Percentiles rank a stretch among this genome's conserved stretches.
These are phyloP conservation scores for Xiphophorus hellerii DNA, from an alignment of 2,113 vertebrate genomes.

Conservation along the genomic window DNA sequence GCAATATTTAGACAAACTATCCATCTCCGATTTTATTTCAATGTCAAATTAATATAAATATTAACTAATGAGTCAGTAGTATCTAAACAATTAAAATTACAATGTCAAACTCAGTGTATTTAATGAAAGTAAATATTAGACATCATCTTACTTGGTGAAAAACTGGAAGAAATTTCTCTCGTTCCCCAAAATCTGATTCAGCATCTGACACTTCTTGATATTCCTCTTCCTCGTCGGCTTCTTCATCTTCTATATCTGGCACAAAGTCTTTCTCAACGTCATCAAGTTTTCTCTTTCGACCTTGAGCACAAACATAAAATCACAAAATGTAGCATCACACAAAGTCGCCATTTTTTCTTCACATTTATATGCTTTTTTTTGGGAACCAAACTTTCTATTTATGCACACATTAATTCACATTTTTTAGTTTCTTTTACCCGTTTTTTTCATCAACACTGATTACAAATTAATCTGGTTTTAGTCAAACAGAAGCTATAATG, in stretches of 20 bases:
- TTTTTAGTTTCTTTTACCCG: background rate
- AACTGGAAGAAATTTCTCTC: background rate
- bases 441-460: background rate
- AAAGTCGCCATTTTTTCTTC: background rate
- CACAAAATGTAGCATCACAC: background rate
- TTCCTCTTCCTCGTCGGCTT: slow-evolving; percentile 77
- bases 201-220: slow-evolving; percentile 20
- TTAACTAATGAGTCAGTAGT: background rate
- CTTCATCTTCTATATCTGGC: slow-evolving; percentile 70
- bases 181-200: slow-evolving; percentile 1
- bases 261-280: slow-evolving; percentile 84
- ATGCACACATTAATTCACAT: background rate
- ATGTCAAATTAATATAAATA: too few species aligned
- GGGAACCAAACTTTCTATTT: background rate
- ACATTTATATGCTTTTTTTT: background rate
- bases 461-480: background rate
- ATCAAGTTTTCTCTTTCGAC: slow-evolving; percentile 64
- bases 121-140: background rate
- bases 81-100: background rate
- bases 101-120: background rate
- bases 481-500: background rate
- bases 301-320: slow-evolving; percentile 20
- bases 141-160: slow-evolving; percentile 19
- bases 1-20: too few species aligned
- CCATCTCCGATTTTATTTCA: too few species aligned